phyloP scores from a whole-genome alignment of 1,140 invertebrate genomes.

The Anagrus nilaparvatae region DNA sequence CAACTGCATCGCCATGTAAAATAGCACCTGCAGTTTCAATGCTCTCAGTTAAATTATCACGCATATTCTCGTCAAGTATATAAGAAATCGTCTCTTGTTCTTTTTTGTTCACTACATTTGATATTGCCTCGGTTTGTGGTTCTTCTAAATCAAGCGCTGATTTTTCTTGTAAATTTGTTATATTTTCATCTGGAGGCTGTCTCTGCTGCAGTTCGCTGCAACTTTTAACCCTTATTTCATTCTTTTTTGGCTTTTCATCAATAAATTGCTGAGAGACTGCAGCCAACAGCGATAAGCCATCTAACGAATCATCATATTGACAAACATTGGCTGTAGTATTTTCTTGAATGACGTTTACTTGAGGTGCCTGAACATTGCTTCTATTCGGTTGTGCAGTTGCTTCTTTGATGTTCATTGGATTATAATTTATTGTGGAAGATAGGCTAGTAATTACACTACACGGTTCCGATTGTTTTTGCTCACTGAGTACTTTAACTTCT shows the following conservation, averaged over 20 bases:
- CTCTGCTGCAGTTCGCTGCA: conserved; percentile 19
- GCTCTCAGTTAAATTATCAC: conserved; percentile 16
- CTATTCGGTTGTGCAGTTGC: no score
- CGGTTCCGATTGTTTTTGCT: no score
- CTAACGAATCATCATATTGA: conserved; percentile 32
- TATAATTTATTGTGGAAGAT: no score
- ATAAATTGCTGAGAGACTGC: conserved; percentile 29
- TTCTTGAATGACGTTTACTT: no score
- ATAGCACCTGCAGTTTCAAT: conserved; percentile 37
- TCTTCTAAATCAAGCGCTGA: conserved; percentile 32
- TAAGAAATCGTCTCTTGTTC: conserved; percentile 8
- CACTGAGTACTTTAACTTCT: no score
- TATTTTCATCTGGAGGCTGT: conserved; percentile 26
- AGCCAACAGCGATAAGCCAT: conserved; percentile 35
- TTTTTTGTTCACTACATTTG: conserved; percentile 11
- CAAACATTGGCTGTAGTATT: no score
- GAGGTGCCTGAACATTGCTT: no score
- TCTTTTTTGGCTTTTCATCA: conserved; percentile 10
- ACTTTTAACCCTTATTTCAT: conserved; percentile 12
- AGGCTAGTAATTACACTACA: no score
- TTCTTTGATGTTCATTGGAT: no score
- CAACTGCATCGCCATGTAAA: conserved; percentile 36
- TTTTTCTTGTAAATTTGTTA: no score
- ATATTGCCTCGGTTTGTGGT: conserved; percentile 18
- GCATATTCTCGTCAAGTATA: conserved; percentile 18